Evolutionary conservation across 1,140 invertebrate species (phyloP).

Genomic region (Cotesia chilonis): DNA sequence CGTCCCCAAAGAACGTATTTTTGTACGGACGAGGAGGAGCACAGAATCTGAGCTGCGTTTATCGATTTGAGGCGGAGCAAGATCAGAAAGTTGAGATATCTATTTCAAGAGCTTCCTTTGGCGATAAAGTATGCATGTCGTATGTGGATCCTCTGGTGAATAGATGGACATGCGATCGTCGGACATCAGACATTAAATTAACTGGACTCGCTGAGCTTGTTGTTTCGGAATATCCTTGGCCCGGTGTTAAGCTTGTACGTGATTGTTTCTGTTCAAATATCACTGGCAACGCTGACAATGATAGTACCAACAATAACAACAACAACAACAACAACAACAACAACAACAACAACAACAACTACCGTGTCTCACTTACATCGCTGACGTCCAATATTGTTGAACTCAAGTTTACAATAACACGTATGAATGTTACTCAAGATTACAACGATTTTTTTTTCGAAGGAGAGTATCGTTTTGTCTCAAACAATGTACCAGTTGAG

Average conservation of each 20-base stretch:
- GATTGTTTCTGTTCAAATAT: slow-evolving; percentile 81
- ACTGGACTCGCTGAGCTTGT: slow-evolving; percentile 72
- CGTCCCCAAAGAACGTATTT: slow-evolving; percentile 81
- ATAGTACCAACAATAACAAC: no score
- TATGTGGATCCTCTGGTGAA: slow-evolving; percentile 72
- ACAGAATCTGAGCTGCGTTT: slow-evolving; percentile 77
- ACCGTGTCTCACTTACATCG: slow-evolving; percentile 69
- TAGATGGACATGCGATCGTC: slow-evolving; percentile 73
- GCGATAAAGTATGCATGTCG: slow-evolving; percentile 73
- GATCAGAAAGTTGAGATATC: slow-evolving; percentile 73
- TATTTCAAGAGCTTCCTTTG: slow-evolving; percentile 73
- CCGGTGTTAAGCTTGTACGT: slow-evolving; percentile 72
- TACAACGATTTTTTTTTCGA: slow-evolving; percentile 83
- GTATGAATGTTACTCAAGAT: slow-evolving; percentile 85
- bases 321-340: background rate
- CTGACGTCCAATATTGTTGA: slow-evolving; percentile 75
- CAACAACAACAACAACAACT: background rate
- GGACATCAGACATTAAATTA: slow-evolving; percentile 40
- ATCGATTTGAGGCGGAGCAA: slow-evolving; percentile 76
- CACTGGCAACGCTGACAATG: slow-evolving; percentile 49
- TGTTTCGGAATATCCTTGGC: slow-evolving; percentile 79
- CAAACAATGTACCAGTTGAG: slow-evolving; percentile 39
- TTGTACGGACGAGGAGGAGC: slow-evolving; percentile 82
- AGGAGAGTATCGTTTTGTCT: slow-evolving; percentile 78
- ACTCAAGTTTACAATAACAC: slow-evolving; percentile 76